Evolutionary conservation across 2,113 vertebrate genomes (phyloP), one percentile per base, ranked within the genome.

Genomic region (Hippocampus barbouri): DNA sequence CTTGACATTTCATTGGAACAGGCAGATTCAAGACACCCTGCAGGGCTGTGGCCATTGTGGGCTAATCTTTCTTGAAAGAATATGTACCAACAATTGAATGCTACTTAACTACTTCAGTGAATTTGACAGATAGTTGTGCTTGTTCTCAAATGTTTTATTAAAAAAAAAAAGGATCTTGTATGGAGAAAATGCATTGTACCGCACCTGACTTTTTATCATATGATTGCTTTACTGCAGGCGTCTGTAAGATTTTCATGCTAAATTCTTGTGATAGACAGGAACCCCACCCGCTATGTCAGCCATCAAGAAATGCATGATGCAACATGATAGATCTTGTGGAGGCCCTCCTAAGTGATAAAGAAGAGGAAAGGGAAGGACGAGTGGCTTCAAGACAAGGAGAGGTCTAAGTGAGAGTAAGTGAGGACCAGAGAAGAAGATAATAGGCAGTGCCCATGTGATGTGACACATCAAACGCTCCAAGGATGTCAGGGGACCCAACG

Each of bases 401-500:
- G 18, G n/a, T 76, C 61, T 62, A 73, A 78, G 76, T 70, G 83
- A 82, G 82, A 70, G 66, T 67, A 25, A 78, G 69, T 40, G 66
- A 51, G 59, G 65, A 54, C 60, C 66, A 73, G 65, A 57, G 11
- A 25, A 30, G 47, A 69, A 69, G 56, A 74, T 68, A 75, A 76
- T 5, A 20, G 23, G 54, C 20, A 57, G 60, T 56, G 74, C 51
- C 41, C 41, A 45, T 66, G 64, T 27, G 41, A 66, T 27, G 64
- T 47, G 64, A 66, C 64, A 66, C 41, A 66, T 66, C 41, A 66
- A 76, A 73, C 78, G 66, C 0, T 16, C 34, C 73, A 68, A 74
- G 59, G 64, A 75, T 78, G 77, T 69, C 75, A 71, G 63, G 57
- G 76, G 66, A 83, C 74, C 74, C 69, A 74, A 77, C 78, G 70